Percentiles rank a stretch among this genome's conserved stretches.
Evolutionary conservation across 1,140 invertebrate species (phyloP).

Genomic region (Telenomus remus): DNA sequence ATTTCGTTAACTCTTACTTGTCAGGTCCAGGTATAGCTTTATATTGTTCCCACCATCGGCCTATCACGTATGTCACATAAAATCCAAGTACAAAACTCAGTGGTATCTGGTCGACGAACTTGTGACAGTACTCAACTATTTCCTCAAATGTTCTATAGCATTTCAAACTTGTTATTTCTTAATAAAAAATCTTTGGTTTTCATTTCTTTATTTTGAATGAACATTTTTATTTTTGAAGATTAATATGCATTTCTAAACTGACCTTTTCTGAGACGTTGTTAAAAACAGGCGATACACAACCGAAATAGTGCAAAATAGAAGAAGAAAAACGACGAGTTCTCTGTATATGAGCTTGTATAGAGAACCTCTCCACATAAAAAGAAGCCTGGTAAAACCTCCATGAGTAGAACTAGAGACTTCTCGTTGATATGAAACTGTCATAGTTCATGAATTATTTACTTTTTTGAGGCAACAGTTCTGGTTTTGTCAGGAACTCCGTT

Average conservation of each 20-base stretch:
- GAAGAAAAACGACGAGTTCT: constrained; percentile 80
- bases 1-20: constrained; percentile 77
- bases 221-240: not conserved
- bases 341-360: constrained; percentile 86
- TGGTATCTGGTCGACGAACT: constrained; percentile 80
- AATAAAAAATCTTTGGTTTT: not conserved
- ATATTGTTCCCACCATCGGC: constrained; percentile 85
- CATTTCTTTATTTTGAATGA: no score
- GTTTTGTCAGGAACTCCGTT: constrained; percentile 33
- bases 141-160: constrained; percentile 79
- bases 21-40: constrained; percentile 84
- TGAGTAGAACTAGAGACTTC: constrained; percentile 84
- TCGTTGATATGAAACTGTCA: constrained; percentile 87
- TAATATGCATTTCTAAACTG: constrained; percentile 32
- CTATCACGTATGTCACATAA: constrained; percentile 84
- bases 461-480: constrained; percentile 24
- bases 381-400: constrained; percentile 81
- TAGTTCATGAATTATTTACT: constrained; percentile 63
- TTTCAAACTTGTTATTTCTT: constrained; percentile 32
- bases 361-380: constrained; percentile 85
- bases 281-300: constrained; percentile 81
- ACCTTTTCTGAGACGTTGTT: constrained; percentile 78
- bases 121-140: constrained; percentile 80
- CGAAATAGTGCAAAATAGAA: constrained; percentile 78
- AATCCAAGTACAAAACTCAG: constrained; percentile 85